Evolutionary conservation across 2,797 vertebrate species (phyloP), one percentile per base, ranked within the genome.

Genomic region (Vespertilio murinus): DNA sequence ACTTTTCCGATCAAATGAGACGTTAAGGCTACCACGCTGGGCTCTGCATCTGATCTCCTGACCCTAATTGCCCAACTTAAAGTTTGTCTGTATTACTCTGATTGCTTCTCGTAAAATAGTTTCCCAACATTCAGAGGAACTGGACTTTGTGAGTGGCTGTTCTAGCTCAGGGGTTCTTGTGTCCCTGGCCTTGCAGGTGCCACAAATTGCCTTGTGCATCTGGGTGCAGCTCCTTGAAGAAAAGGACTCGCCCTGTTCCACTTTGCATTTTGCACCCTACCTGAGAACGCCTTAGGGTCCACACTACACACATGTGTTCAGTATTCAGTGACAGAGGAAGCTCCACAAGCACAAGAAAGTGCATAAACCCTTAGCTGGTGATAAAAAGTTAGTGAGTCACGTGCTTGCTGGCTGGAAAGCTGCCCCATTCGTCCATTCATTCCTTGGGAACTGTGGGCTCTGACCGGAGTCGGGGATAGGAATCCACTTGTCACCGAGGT

Each of bases 1-100:
- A 28, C 65, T 93, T 90, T 93, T 47, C 35, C 71, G 52, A 38
- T 82, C 78, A 45, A 42, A 65, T 45, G 61, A 94, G 70, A 59
- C 42, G 28, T 65, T 52, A 70, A 86, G 33, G 85, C n/a, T 40
- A 49, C 33, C 40, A 42, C 17, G 8, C n/a, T 81, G 47, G 35
- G 84, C 56, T 94, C 56, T 67, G 14, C 71, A 35, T 77, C 79
- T 74, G 49, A 28, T 80, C 59, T 87, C 85, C 83, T 86, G 74
- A 38, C 25, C 35, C 56, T 85, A 25, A 42, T 23, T 84, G 42
- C 47, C 77, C 77, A 77, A 3, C 35, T 56, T 52, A 4, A 56
- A 12, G 38, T 45, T 79, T 52, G 20, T 65, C 9, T 67, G 0
- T 47, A 0, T 28, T 65, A 8, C 20, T 38, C 65, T 93, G 59